Evolutionary conservation across 1,140 invertebrate species (phyloP), one percentile per base, ranked within the genome.

Genomic region (Drosophila arawakana): DNA sequence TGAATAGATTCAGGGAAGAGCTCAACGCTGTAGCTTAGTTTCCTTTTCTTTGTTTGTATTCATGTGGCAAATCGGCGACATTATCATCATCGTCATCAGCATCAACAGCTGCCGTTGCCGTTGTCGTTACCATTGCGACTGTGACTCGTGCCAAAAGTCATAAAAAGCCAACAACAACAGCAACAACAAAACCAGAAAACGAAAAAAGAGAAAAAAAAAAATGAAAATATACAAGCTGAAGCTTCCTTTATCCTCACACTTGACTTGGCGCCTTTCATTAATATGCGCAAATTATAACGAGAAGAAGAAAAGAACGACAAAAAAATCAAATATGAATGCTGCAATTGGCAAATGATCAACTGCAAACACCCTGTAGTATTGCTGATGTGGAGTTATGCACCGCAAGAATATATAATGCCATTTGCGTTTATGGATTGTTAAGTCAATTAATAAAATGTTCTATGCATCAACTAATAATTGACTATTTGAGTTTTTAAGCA

Each of bases 51-150:
- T 76, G 15, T 82, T 82, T 69, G 79, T 80, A 77, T 82, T 67
- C 70, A 80, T 73, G 84, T 89, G 84, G 83, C 83, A 88, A 88
- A 88, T 88, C 84, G 60, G 65, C 63, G 68, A 75, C 83, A 83
- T 86, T 86, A 86, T 86, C 69, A 49, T 80, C 57, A 59, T 65
- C 63, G 52, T 47, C 74, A 69, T 60, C 78, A 34, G 25, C 65
- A 75, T 37, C 63, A 81, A 50, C 58, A 68, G 50, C 60, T 52
- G 47, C 63, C 11, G 30, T 37, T 60, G 41, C 9, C 39, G 9
- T 41, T 37, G 52, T 13, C 15, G 57, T 30, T 60, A 41, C 58
- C 43, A 52, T 30, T 65, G 21, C 67, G 66, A 65, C 73, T 80
- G 69, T 61, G 68, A 62, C 60, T 82, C 60, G 84, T 88, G 83